phyloP scores from a whole-genome alignment of 2,888 invertebrate species.

The Aporophyla nigra region DNA sequence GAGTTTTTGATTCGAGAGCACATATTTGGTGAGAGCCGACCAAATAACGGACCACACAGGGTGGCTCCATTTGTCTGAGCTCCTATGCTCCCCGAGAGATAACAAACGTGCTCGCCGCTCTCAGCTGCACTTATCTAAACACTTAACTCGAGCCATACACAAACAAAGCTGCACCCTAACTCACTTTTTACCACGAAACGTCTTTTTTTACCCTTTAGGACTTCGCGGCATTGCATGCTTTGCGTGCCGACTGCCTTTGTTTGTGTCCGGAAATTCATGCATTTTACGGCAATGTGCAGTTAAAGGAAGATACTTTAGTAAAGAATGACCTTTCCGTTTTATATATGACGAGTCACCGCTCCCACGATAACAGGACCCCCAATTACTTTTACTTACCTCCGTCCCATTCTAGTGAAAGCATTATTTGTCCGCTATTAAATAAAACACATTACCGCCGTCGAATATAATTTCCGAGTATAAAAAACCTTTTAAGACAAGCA shows the following conservation, averaged over 20 bases:
- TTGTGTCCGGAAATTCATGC: constrained; percentile 86
- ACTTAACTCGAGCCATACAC: constrained; percentile 88
- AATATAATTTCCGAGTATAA: constrained; percentile 72
- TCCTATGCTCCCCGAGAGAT: constrained; percentile 85
- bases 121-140: constrained; percentile 90
- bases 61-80: constrained; percentile 88
- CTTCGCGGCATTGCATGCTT: constrained; percentile 84
- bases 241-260: constrained; percentile 87
- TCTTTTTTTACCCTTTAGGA: constrained; percentile 88
- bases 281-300: constrained; percentile 85
- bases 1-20: constrained; percentile 77
- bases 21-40: constrained; percentile 84
- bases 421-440: constrained; percentile 62
- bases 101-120: constrained; percentile 88
- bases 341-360: constrained; percentile 73
- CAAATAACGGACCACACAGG: constrained; percentile 89
- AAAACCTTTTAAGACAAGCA: constrained; percentile 86
- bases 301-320: constrained; percentile 81
- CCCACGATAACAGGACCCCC: constrained; percentile 50
- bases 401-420: constrained; percentile 59
- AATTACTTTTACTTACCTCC: constrained; percentile 51
- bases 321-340: constrained; percentile 81
- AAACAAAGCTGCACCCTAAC: constrained; percentile 89
- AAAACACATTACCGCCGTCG: constrained; percentile 60
- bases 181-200: constrained; percentile 88